These are phyloP conservation scores for Panurus biarmicus DNA, from an alignment of 2,113 vertebrate species.

Conservation along the genomic window DNA sequence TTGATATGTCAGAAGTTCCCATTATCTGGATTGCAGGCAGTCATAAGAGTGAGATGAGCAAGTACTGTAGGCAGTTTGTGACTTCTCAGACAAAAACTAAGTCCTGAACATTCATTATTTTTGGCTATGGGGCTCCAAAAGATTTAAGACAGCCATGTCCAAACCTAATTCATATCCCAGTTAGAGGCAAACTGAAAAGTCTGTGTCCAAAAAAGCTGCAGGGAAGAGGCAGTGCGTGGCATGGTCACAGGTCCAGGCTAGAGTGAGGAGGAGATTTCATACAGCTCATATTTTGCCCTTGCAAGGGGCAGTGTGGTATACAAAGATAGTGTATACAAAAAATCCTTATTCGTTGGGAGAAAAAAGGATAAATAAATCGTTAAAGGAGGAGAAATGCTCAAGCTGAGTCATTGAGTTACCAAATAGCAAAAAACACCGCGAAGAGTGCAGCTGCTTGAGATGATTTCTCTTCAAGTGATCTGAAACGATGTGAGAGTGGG, in stretches of 20 bases:
- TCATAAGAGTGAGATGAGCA: not conserved
- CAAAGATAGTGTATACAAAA: not conserved
- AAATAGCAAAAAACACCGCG: not conserved
- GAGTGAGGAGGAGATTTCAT: not conserved
- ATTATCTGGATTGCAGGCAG: not conserved
- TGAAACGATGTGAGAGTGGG: not conserved
- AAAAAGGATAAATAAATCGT: not conserved
- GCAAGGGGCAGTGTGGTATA: too few species aligned
- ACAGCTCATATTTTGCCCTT: not conserved
- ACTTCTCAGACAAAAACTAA: not conserved
- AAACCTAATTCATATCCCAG: not conserved
- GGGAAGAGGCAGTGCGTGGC: not conserved
- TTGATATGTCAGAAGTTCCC: accelerated
- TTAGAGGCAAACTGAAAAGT: not conserved
- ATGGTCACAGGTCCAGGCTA: accelerated
- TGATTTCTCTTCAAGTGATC: not conserved
- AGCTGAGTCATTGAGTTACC: not conserved
- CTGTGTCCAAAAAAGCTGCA: accelerated
- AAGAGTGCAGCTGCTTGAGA: not conserved
- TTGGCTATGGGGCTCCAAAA: not conserved
- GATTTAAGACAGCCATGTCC: not conserved
- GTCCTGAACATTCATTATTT: not conserved
- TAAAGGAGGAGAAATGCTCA: not conserved
- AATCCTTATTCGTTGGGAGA: not conserved
- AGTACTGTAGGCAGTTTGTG: not conserved